These are phyloP conservation scores for Australoheros facetus DNA, from an alignment of 2,797 vertebrate genomes.

Conservation along the genomic window DNA sequence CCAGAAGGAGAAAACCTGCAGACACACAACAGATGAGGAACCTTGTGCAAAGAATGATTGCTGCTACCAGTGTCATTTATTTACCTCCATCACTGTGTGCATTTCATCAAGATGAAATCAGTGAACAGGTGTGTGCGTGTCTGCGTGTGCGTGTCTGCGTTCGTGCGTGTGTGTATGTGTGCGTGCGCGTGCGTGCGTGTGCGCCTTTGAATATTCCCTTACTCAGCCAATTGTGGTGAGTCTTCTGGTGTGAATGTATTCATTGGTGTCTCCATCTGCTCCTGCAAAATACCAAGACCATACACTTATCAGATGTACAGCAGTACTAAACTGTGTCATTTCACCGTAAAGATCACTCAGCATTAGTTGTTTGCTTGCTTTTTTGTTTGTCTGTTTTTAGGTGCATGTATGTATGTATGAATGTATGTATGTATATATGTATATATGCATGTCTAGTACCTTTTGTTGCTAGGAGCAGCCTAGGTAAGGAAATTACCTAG, in stretches of 20 bases:
- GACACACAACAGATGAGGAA: conserved; percentile 4
- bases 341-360: neutral
- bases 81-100: neutral
- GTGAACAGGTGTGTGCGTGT: neutral
- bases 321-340: neutral
- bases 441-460: neutral
- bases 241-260: conserved; percentile 26
- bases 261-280: conserved; percentile 26
- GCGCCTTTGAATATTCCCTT: conserved; percentile 36
- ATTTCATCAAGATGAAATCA: conserved; percentile 42
- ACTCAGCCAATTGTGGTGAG: conserved; percentile 39
- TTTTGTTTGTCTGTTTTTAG: neutral
- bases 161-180: too few relatives aligned
- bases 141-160: too few relatives aligned
- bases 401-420: neutral
- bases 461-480: neutral
- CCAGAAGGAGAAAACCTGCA: neutral
- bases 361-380: neutral
- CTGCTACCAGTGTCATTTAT: neutral
- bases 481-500: conserved; percentile 19
- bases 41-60: neutral
- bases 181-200: neutral
- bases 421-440: too few relatives aligned
- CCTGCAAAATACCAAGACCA: neutral
- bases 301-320: neutral